Evolutionary conservation across 2,113 vertebrate species (phyloP), one percentile per base, ranked within the genome.

Genomic region (Cranoglanis bouderius): DNA sequence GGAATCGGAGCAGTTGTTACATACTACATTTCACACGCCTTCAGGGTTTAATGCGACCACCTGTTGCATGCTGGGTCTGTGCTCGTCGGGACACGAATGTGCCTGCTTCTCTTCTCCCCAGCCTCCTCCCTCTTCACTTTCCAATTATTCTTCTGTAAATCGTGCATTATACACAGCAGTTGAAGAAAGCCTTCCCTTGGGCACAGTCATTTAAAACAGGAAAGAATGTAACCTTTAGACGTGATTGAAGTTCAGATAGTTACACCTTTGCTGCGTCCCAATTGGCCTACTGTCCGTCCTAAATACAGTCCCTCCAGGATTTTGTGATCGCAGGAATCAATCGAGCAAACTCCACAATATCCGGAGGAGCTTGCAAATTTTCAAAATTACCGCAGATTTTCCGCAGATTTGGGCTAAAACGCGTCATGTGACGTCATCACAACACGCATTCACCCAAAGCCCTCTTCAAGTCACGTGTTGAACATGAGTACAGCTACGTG

Each of bases 51-150:
- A 93, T 93, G 77, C 87, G 92, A 88, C 89, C 89, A 90, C 90
- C 93, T 92, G 90, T 93, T 21, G 59, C 91, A 65, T 86, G 67
- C 4, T 63, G 75, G 43, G 46, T 49, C 81, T 80, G 5, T 26
- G 80, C 59, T 87, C 92, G 94, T 94, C 88, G 84, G 90, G 89
- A 94, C 94, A 93, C 84, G 93, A 92, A 88, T 2, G 51, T 9
- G 10, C 70, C 53, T 43, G 21, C 77, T 40, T 84, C 13, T 53
- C 43, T 55, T 29, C 2, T 6, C 53, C 13, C 3, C 38, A 2
- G 32, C 55, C 55, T 77, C 74, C 40, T 85, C 67, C 29, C 77
- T 63, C 35, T 38, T 90, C 85, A 74, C 85, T 85, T 87, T 90
- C 63, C 87, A 86, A 43, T 89, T 82, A 85, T 89, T 85, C 65